Evolutionary conservation across 2,888 invertebrate genomes (phyloP), one percentile per base, ranked within the genome.

Genomic region (Nudaria mundana): DNA sequence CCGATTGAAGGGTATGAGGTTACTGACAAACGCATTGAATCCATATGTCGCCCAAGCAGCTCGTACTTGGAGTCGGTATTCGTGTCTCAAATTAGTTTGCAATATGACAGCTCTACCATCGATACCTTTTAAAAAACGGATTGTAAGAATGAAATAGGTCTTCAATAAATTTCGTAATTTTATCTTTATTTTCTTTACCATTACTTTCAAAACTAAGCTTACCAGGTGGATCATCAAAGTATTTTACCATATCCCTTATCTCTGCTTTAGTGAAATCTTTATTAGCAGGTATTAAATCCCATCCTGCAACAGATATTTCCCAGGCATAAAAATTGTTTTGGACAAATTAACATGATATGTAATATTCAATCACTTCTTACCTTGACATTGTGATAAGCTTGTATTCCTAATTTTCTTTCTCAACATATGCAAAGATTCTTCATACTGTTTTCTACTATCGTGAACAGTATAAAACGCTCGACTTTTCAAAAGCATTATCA

Each of bases 21-120:
- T 98, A 70, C 98, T 98, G 52, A 93, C 97, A 76, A 98, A 99
- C 81, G 98, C 96, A 90, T 99, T 99, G 86, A 99, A 99, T 11
- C 98, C 98, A 74, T 98, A 97, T 56, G 96, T 94, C 70, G 93
- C 86, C 97, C 98, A 99, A n/a, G 99, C 99, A 58, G 94, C 94
- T 60, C 95, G 95, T 37, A 96, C 94, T 54, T 94, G 89, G 92
- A 93, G 73, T 93, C 93, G 68, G 92, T 94, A 48, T 93, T 95
- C 14, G 92, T 93, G 81, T 93, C 93, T 69, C 92, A 94, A 45
- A 93, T 95, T 3, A 47, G 93, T 86, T 39, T 94, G 93, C 43
- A 98, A 86, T 11, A 91, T 79, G 0, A 98, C 96, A 0, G 96
- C 93, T 64, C 92, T 92, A 6, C 98, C 98, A 15, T 71, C 51